Conservation (phyloP, 2,797 vertebrate genomes). For the Chelidonichthys spinosus region DNA sequence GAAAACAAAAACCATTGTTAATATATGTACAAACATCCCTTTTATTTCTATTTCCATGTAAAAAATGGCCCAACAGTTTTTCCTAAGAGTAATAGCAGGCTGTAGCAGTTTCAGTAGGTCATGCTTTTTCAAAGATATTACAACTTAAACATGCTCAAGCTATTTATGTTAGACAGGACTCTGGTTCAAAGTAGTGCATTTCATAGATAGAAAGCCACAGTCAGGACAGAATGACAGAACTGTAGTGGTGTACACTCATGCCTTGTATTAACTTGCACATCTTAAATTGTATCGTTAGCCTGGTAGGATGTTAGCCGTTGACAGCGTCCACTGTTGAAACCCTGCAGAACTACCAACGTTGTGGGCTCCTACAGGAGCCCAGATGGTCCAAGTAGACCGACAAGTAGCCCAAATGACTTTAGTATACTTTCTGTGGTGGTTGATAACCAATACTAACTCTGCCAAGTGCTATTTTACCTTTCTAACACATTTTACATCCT, state of each 20-base stretch:
- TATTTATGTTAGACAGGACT: background rate
- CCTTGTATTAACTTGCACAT: slow-evolving; percentile 6
- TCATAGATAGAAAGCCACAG: background rate
- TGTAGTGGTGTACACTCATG: background rate
- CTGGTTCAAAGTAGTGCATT: background rate
- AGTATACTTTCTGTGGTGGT: background rate
- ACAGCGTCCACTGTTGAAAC: background rate
- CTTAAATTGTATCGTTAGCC: background rate
- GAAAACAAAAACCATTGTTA: background rate
- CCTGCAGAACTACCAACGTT: background rate
- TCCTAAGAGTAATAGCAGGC: background rate
- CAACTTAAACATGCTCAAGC: slow-evolving; percentile 20
- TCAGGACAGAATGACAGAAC: background rate
- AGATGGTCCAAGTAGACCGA: background rate
- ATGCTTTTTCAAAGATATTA: background rate
- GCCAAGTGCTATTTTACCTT: background rate
- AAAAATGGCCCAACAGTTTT: slow-evolving; percentile 22
- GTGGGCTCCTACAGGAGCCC: background rate
- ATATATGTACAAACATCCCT: slow-evolving; percentile 52
- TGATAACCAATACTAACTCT: background rate
- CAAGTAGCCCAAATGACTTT: too few species aligned
- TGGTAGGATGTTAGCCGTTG: background rate
- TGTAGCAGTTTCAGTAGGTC: background rate
- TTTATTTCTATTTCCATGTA: slow-evolving; percentile 39
- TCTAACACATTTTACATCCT: slow-evolving; percentile 1